Evolutionary conservation across 2,888 invertebrate genomes (phyloP).

Genomic region (Urechis unicinctus): DNA sequence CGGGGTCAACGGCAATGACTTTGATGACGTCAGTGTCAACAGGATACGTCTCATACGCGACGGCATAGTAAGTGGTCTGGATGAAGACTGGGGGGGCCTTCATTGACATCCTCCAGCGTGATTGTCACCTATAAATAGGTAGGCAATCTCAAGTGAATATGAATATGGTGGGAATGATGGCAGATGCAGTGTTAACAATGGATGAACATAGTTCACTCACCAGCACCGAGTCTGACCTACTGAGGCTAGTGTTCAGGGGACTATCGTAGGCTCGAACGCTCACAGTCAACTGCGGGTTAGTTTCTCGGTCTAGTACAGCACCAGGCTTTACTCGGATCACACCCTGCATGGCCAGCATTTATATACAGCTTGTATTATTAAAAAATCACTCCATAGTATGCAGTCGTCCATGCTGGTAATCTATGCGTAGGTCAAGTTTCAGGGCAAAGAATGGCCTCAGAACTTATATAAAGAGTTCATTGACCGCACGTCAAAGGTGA

Average conservation of each 20-base stretch:
- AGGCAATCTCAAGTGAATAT: background rate
- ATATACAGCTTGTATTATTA: background rate
- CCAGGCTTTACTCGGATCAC: constrained; percentile 69
- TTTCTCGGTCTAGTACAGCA: constrained; percentile 72
- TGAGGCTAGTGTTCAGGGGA: constrained; percentile 58
- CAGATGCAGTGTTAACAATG: no score
- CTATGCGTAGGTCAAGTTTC: background rate
- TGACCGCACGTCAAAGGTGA: constrained; percentile 1
- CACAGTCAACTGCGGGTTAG: constrained; percentile 63
- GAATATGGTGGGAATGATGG: no score
- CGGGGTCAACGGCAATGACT: constrained; percentile 72
- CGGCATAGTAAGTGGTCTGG: constrained; percentile 69
- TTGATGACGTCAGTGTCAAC: constrained; percentile 74
- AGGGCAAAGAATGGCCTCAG: background rate
- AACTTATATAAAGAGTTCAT: background rate
- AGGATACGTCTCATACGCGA: constrained; percentile 73
- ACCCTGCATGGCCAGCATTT: constrained; percentile 53
- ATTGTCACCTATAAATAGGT: constrained; percentile 29
- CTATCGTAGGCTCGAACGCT: constrained; percentile 76
- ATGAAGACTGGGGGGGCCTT: constrained; percentile 66
- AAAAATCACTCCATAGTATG: background rate
- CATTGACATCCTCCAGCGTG: constrained; percentile 52
- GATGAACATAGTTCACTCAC: constrained; percentile 59
- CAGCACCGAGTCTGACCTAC: constrained; percentile 68
- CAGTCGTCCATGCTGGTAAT: background rate